Evolutionary conservation across 2,888 invertebrate genomes (phyloP), one percentile per base, ranked within the genome.

Genomic region (Andrena minutula): DNA sequence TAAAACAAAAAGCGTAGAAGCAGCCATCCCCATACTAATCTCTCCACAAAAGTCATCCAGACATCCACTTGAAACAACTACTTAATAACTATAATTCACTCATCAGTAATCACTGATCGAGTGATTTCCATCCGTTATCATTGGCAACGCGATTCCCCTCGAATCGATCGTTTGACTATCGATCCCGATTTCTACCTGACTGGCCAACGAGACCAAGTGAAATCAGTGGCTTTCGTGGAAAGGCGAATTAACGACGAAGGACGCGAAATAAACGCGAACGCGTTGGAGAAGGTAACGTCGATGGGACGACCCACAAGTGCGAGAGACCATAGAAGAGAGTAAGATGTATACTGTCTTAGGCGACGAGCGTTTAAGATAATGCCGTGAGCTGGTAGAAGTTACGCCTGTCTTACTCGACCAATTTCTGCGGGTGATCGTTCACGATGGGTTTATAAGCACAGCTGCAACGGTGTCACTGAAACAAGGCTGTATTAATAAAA

Each of bases 1-100:
- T 77, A 79, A 79, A 78, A 79, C 60, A 79, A 77, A 79, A 70
- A 70, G 70, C 65, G 65, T 12, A 65, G 69, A 51, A 79, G 77
- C 65, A 65, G 58, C 26, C 35, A 28, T n/a, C 49, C 7, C n/a
- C 26, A 51, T 79, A 41, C 12, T 41, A 41, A 77, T 79, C 78
- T 68, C 75, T 70, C 70, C 64, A 64, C 70, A 70, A 70, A 12
- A 41, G 70, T 41, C 56, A 41, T 20, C 35, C 70, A n/a, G 12
- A 12, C 41, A 41, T 12, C 41, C 35, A 41, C 4, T 4, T 41
- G 4, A 41, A 16, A 16, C 41, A 41, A 41, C 12, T 16, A 32
- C 7, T 7, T 32, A 41, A 41, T 41, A 41, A 41, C 41, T 41
- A 41, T 41, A 12, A 41, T 41, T 41, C 16, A 16, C 12, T 16